Conservation (phyloP, 1,140 invertebrate genomes). For the Pseudomyrmex cubaensis region DNA sequence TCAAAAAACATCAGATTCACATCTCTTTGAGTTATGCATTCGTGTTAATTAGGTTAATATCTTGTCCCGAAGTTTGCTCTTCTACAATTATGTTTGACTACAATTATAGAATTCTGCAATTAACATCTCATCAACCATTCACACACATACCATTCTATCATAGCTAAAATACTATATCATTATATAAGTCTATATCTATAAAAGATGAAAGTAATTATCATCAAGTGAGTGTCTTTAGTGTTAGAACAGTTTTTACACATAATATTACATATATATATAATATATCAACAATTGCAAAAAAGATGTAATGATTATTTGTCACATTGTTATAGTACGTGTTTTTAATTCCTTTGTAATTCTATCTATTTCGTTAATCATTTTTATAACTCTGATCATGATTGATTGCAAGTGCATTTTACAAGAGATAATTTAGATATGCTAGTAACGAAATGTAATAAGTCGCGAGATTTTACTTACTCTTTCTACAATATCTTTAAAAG, state of each 20-base stretch:
- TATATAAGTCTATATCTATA: constrained; percentile 5
- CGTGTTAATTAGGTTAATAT: constrained; percentile 65
- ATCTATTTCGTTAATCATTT: constrained; percentile 55
- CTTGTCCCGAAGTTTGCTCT: not conserved
- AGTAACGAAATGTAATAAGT: constrained; percentile 42
- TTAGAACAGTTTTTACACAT: not conserved
- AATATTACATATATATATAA: not conserved
- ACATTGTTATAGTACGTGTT: constrained; percentile 4
- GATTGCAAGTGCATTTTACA: constrained; percentile 52
- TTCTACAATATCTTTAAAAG: constrained; percentile 7
- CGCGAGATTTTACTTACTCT: constrained; percentile 35
- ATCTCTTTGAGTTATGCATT: constrained; percentile 2
- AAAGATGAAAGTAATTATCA: constrained; percentile 33
- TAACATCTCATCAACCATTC: constrained; percentile 18
- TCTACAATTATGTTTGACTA: not conserved
- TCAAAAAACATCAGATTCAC: constrained; percentile 44
- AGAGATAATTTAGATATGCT: constrained; percentile 12
- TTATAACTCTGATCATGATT: constrained; percentile 12
- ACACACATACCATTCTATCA: constrained; percentile 14
- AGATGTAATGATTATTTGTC: constrained; percentile 43
- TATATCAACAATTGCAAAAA: not conserved
- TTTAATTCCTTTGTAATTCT: constrained; percentile 26
- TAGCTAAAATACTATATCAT: constrained; percentile 23
- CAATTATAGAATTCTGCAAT: not conserved
- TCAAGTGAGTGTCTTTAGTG: constrained; percentile 13